phyloP scores from a whole-genome alignment of 2,113 vertebrate species.

The Cephalophus harveyi region DNA sequence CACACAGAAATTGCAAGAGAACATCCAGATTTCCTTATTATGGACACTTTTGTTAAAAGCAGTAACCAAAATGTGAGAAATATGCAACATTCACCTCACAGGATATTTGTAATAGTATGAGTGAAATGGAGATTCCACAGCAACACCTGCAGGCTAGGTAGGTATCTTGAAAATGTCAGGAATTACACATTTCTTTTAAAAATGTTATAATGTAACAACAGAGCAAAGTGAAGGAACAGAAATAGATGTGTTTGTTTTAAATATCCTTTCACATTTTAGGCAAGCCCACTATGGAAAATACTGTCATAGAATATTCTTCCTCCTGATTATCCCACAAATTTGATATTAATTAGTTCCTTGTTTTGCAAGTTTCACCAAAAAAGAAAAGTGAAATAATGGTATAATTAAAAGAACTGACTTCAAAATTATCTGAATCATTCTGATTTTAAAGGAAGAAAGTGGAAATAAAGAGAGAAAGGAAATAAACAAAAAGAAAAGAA shows the following conservation, averaged over 20 bases:
- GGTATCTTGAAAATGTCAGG: constrained; percentile 29
- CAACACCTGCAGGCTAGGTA: neutral
- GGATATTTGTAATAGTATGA: neutral
- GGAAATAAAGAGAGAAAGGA: neutral
- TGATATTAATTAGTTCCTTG: neutral
- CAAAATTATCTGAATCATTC: neutral
- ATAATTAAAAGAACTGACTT: neutral
- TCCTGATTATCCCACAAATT: neutral
- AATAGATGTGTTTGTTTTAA: neutral
- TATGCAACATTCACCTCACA: neutral
- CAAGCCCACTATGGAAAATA: neutral
- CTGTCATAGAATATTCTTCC: neutral
- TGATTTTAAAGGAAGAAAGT: neutral
- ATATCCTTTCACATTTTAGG: neutral
- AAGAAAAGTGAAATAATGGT: neutral
- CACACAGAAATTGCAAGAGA: constrained; percentile 30
- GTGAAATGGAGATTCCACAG: neutral
- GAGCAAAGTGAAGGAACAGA: neutral
- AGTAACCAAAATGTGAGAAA: neutral
- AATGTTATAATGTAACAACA: neutral
- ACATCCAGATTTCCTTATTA: constrained; percentile 22
- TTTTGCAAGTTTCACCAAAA: neutral
- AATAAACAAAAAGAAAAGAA: neutral
- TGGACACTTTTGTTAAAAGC: constrained; percentile 17
- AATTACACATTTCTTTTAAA: neutral